These are phyloP conservation scores for Recurvirostra avosetta DNA, from an alignment of 2,113 vertebrate species.

Conservation along the genomic window DNA sequence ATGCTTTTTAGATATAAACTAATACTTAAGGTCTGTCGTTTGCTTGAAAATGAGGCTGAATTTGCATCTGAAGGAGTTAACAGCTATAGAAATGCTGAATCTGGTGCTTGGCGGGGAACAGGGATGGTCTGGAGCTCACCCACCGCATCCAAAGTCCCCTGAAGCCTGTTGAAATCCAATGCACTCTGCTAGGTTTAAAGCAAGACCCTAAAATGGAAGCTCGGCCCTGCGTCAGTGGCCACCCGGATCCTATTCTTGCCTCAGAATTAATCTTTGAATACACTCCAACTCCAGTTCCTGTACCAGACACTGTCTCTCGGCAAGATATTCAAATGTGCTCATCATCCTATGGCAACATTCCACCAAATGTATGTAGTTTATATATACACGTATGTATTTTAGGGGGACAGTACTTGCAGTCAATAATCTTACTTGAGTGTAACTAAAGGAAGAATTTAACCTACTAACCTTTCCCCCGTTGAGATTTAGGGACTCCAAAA, in stretches of 20 bases:
- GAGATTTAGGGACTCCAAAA: neutral
- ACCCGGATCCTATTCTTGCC: neutral
- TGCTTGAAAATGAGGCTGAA: neutral
- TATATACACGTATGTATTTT: neutral
- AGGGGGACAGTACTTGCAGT: neutral
- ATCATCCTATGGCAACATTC: neutral
- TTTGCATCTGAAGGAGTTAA: neutral
- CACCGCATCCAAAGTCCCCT: neutral
- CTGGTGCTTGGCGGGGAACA: neutral
- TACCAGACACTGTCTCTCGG: neutral
- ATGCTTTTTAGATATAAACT: neutral
- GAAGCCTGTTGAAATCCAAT: neutral
- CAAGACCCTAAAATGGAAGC: neutral
- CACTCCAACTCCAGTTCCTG: neutral
- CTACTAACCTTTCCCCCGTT: neutral
- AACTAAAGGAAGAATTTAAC: conserved; percentile 23
- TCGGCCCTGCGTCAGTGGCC: neutral
- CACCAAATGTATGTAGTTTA: neutral
- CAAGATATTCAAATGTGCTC: neutral
- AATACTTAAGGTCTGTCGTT: neutral
- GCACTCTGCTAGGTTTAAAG: neutral
- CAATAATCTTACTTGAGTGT: neutral
- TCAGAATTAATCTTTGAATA: neutral
- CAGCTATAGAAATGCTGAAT: neutral
- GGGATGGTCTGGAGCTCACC: neutral